Evolutionary conservation across 2,797 vertebrate genomes (phyloP).

Genomic region (Macropus fuliginosus): DNA sequence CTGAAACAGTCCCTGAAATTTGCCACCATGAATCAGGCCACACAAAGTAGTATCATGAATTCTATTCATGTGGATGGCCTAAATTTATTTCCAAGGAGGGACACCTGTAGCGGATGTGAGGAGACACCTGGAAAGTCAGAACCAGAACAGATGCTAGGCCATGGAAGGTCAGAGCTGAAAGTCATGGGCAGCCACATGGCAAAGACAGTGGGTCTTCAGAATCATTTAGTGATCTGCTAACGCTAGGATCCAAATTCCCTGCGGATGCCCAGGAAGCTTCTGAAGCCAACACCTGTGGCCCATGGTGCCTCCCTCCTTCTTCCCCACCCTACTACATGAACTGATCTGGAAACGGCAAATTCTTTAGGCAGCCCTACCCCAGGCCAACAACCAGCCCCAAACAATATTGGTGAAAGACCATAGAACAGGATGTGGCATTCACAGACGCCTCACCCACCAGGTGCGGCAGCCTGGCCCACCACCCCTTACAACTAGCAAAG

Average conservation of each 20-base stretch:
- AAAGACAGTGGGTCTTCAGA: neutral
- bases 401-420: neutral
- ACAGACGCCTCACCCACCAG: neutral
- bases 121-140: neutral
- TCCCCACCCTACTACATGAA: neutral
- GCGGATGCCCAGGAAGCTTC: neutral
- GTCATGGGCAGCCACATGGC: neutral
- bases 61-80: neutral
- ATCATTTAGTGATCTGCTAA: neutral
- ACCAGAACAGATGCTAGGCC: neutral
- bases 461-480: neutral
- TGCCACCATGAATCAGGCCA: neutral
- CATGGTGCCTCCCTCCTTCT: neutral
- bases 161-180: neutral
- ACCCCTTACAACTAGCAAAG: neutral
- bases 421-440: fast-evolving
- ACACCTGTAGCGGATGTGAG: neutral
- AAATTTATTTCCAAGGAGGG: neutral
- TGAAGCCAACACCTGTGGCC: neutral
- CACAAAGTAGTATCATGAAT: neutral
- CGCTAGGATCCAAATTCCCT: neutral
- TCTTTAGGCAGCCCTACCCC: neutral
- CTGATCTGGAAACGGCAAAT: neutral
- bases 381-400: neutral
- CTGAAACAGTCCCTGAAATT: neutral